Evolutionary conservation across 2,797 vertebrate genomes (phyloP).

Genomic region (Hypotaenidia okinawae): DNA sequence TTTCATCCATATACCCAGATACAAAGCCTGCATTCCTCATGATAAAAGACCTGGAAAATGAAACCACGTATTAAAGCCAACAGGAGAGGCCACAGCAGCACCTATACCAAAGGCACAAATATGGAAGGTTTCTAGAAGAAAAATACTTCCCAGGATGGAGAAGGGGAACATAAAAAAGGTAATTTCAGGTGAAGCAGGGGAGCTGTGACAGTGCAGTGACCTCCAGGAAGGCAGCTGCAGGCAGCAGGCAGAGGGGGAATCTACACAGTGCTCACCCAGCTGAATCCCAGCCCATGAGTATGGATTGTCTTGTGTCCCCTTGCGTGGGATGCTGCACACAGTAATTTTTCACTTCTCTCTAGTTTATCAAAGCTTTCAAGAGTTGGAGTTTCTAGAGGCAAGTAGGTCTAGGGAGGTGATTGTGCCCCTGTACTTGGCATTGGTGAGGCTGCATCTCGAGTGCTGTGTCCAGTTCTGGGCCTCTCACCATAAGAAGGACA

Average conservation of each 20-base stretch:
- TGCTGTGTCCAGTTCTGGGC: too few species aligned
- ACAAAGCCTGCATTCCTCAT: not conserved
- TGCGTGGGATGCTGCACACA: rapidly evolving
- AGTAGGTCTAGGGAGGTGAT: too few species aligned
- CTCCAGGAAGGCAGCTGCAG: not conserved
- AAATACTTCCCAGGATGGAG: not conserved
- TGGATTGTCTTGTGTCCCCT: not conserved
- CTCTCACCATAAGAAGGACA: too few species aligned
- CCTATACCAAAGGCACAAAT: not conserved
- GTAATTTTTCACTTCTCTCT: not conserved
- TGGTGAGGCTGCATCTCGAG: too few species aligned
- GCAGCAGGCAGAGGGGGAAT: not conserved
- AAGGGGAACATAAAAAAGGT: not conserved
- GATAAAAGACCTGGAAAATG: not conserved
- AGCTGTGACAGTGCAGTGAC: not conserved
- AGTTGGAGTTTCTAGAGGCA: not conserved
- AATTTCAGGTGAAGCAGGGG: not conserved
- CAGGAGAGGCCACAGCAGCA: not conserved
- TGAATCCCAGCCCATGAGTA: not conserved
- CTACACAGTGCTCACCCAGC: not conserved
- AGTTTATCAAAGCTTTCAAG: not conserved
- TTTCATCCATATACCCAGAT: not conserved
- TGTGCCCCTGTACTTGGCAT: too few species aligned
- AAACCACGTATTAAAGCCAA: not conserved
- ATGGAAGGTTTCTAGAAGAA: not conserved